These are phyloP conservation scores for Folsomia manolachei DNA, from an alignment of 2,888 invertebrate genomes.

Conservation along the genomic window DNA sequence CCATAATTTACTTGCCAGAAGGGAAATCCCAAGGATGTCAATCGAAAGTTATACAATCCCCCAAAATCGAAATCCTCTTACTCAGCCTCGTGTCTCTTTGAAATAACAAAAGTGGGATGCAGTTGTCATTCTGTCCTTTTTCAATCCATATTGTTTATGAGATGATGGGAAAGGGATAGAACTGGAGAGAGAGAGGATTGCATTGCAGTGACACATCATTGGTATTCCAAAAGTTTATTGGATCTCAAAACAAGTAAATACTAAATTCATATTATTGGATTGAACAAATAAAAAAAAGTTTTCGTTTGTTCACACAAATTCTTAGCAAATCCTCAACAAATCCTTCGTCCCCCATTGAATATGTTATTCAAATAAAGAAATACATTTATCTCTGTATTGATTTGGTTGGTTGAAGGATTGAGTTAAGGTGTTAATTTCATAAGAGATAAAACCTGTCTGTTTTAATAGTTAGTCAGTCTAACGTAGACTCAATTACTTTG, in stretches of 20 bases:
- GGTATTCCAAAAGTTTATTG: background rate
- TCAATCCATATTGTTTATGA: background rate
- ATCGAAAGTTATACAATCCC: background rate
- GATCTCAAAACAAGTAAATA: background rate
- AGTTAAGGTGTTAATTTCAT: too few relatives aligned
- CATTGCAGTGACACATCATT: too few relatives aligned
- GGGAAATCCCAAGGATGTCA: slow-evolving; percentile 10
- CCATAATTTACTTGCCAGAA: slow-evolving; percentile 8
- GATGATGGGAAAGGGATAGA: too few relatives aligned
- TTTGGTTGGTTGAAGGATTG: too few relatives aligned
- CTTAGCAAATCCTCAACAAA: too few relatives aligned
- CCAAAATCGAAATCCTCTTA: slow-evolving; percentile 8
- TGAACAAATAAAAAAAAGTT: too few relatives aligned
- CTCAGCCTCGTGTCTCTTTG: background rate
- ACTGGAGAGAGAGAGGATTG: too few relatives aligned
- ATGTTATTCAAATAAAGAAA: background rate
- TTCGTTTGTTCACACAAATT: background rate
- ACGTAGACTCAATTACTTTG: background rate
- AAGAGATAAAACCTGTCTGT: too few relatives aligned
- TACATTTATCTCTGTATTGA: background rate
- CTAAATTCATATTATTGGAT: background rate
- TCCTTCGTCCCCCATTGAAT: too few relatives aligned
- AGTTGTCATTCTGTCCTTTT: background rate
- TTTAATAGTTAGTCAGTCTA: too few relatives aligned
- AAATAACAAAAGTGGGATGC: slow-evolving; percentile 7